Evolutionary conservation across 2,113 vertebrate genomes (phyloP).

Genomic region (Equus przewalskii): DNA sequence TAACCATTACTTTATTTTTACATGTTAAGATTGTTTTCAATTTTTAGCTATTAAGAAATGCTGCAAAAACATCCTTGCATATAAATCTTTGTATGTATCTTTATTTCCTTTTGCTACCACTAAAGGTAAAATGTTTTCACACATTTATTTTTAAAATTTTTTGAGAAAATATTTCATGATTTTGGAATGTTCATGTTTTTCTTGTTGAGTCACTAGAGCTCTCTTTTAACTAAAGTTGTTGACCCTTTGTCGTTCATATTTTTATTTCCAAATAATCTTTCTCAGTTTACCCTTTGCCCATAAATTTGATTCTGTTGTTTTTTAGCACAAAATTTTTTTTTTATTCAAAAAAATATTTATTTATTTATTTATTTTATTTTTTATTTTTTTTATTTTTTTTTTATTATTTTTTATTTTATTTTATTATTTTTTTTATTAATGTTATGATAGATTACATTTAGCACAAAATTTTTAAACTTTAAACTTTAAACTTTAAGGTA

Average conservation of each 20-base stretch:
- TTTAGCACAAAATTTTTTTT: not conserved
- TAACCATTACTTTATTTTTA: constrained; percentile 41
- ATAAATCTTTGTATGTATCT: not conserved
- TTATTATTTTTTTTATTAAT: too few species aligned
- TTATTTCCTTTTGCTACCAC: not conserved
- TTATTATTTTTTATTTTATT: too few species aligned
- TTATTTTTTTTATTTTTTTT: too few species aligned
- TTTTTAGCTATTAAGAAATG: not conserved
- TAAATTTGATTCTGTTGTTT: not conserved
- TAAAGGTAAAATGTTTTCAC: not conserved
- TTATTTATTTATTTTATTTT: too few species aligned
- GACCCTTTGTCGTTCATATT: not conserved
- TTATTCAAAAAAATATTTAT: too few species aligned
- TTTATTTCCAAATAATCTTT: constrained; percentile 9
- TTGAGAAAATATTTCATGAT: not conserved
- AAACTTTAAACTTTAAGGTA: not conserved
- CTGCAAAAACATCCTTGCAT: constrained; percentile 4
- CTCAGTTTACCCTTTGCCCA: constrained; percentile 6
- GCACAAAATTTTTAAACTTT: not conserved
- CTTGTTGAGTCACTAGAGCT: not conserved
- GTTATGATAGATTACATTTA: not conserved
- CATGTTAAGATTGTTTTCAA: constrained; percentile 19
- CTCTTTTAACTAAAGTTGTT: not conserved
- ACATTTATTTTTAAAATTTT: not conserved
- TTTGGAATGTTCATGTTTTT: not conserved